These are phyloP conservation scores for Achroia grisella DNA, from an alignment of 1,140 invertebrate species.

Conservation along the genomic window DNA sequence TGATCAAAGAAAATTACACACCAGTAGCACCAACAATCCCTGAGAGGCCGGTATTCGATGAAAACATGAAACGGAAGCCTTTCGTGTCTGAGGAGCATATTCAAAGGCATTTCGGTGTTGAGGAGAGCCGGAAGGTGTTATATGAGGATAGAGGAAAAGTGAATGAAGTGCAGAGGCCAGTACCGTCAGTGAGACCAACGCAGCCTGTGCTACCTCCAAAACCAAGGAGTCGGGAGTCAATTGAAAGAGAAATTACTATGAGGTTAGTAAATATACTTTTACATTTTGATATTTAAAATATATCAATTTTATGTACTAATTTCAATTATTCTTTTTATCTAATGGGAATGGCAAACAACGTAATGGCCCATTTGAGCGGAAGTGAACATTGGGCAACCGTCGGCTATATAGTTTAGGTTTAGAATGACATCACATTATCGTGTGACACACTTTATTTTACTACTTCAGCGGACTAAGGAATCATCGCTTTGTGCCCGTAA, in stretches of 20 bases:
- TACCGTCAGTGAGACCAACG: slow-evolving; percentile 26
- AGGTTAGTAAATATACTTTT: slow-evolving; percentile 30
- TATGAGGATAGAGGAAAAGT: slow-evolving; percentile 39
- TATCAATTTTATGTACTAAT: no score
- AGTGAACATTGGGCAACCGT: no score
- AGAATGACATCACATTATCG: no score
- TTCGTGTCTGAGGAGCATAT: slow-evolving; percentile 65
- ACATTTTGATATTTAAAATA: no score
- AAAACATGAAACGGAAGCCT: slow-evolving; percentile 52
- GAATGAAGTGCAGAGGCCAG: slow-evolving; percentile 16
- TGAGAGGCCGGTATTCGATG: slow-evolving; percentile 33
- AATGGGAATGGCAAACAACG: no score
- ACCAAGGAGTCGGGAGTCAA: slow-evolving; percentile 50
- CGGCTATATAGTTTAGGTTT: no score
- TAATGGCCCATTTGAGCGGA: no score
- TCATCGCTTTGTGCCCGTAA: no score
- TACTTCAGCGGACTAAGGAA: no score
- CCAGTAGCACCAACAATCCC: slow-evolving; percentile 24
- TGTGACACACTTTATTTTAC: no score
- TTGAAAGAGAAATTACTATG: slow-evolving; percentile 64
- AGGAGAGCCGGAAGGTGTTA: slow-evolving; percentile 56
- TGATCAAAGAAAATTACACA: slow-evolving; percentile 65
- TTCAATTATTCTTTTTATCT: no score
- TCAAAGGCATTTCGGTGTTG: slow-evolving; percentile 59
- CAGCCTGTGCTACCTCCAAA: slow-evolving; percentile 54